Evolutionary conservation across 1,140 invertebrate species (phyloP).

Genomic region (Mylabris phalerata): DNA sequence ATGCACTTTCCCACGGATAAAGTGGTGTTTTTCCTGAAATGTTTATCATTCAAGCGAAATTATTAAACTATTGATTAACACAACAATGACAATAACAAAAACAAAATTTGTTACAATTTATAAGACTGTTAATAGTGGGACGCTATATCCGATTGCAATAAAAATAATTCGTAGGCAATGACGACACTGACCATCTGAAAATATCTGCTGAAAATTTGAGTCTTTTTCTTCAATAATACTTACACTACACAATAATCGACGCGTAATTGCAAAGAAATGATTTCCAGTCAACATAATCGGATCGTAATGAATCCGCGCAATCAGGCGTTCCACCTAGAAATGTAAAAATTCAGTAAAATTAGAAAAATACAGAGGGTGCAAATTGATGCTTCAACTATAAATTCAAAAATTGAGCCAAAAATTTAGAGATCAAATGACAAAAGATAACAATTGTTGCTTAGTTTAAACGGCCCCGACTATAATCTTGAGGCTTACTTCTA

Average conservation of each 20-base stretch:
- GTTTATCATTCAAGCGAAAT: no score
- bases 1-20: no score
- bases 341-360: neutral
- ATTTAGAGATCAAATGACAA: no score
- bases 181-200: slow-evolving; percentile 7
- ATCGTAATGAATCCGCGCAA: neutral
- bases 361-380: no score
- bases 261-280: slow-evolving; percentile 4
- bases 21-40: no score
- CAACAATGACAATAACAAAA: no score
- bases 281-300: slow-evolving; percentile 3
- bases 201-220: neutral
- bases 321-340: slow-evolving; percentile 6
- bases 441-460: no score
- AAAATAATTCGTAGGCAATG: slow-evolving; percentile 5
- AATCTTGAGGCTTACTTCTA: neutral
- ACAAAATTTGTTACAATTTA: no score
- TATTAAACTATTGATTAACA: no score
- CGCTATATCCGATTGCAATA: neutral
- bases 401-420: no score
- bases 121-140: no score
- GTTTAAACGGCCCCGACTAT: neutral
- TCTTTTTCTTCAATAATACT: neutral
- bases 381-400: no score
- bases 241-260: slow-evolving; percentile 1